These are phyloP conservation scores for Eublepharis macularius DNA, from an alignment of 2,113 vertebrate species.

Conservation along the genomic window DNA sequence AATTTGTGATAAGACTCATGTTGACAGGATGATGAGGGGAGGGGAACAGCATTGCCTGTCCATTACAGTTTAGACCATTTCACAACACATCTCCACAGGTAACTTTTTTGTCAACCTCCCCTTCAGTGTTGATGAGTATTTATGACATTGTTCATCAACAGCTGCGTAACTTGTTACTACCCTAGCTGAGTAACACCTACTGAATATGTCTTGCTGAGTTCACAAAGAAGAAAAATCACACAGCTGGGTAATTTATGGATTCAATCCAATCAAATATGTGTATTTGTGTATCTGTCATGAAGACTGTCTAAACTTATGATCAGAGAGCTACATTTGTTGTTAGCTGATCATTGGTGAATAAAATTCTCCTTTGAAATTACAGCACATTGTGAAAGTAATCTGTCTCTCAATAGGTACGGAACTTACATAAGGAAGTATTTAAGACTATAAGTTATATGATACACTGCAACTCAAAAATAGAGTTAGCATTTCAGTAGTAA, in stretches of 20 bases:
- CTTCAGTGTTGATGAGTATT: constrained; percentile 24
- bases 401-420: constrained; percentile 32
- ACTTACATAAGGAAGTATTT: constrained; percentile 42
- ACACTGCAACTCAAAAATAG: constrained; percentile 25
- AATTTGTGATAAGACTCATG: constrained; percentile 1
- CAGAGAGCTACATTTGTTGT: constrained; percentile 33
- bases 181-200: constrained; percentile 25
- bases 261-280: constrained; percentile 36
- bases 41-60: background rate
- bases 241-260: constrained; percentile 42
- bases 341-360: constrained; percentile 44
- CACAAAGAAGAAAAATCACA: background rate
- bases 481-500: constrained; percentile 53
- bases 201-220: constrained; percentile 18
- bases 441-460: constrained; percentile 47
- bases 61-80: background rate
- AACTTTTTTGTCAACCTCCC: constrained; percentile 14
- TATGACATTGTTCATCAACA: constrained; percentile 18
- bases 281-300: constrained; percentile 34
- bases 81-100: background rate
- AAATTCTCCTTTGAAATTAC: constrained; percentile 19
- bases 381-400: constrained; percentile 42
- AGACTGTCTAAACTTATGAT: constrained; percentile 1
- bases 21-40: background rate
- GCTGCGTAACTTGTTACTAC: constrained; percentile 19